Base-by-base conservation (phyloP, 2,888 invertebrate genomes). In the Harmothoe impar region DNA sequence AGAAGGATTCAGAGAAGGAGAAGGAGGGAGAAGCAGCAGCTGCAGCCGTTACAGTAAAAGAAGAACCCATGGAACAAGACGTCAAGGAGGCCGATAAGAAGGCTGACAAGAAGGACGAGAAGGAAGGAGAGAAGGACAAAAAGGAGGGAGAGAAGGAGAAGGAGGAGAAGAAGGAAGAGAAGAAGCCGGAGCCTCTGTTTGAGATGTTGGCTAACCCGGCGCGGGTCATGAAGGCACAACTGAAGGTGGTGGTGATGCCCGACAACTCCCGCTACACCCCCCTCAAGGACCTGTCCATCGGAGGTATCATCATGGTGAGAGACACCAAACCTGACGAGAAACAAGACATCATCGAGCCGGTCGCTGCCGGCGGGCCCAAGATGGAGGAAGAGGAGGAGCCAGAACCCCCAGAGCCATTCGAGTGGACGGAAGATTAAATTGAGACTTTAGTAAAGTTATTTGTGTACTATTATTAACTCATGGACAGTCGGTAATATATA, bases 351-450 rank as follows among this genome's bases (percentile, higher is more conserved):
- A 99, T 99, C 0, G 99, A 99, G 95, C 98, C 98, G 10, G 98
- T 99, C 17, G 98, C 98, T 91, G 94, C 94, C 94, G 85, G 89
- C 5, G 96, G 96, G n/a, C 96, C 96, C 10, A 96, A 96, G 93
- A 94, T 95, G 43, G 96, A 96, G 29, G 99, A 99, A 15, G 99
- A 99, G 94, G 98, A 98, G 94, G 99, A 99, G 96, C 99, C 99
- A 0, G 98, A 98, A 94, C 98, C 99, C 78, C 99, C 99, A 95
- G 99, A 99, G 97, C 98, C 99, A 92, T 99, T 99, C 95, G 99
- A 99, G 96, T 99, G 98, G 96, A 97, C 97, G 94, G 99, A 99
- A 96, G 96, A 96, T 35, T 93, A 77, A 89, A n/a, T 35, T 1
- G 31, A 31, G 25, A 15, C 77, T 29, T 77, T 31, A n/a, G 20